Conservation (phyloP, 2,113 vertebrate species). For the Phalacrocorax brasilianus region DNA sequence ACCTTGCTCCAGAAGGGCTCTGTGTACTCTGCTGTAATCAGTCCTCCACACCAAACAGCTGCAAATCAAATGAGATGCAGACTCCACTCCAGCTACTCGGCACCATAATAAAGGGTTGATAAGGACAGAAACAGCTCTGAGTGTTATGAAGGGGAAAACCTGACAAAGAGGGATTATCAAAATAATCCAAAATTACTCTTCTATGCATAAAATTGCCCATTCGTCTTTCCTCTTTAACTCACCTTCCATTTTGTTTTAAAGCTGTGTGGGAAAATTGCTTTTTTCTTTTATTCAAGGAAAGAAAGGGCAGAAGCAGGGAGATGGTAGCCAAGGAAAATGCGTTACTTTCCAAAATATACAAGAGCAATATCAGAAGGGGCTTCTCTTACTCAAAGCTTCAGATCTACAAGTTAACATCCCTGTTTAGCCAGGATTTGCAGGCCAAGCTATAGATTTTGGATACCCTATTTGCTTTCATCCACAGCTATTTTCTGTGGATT, state of each 20-base stretch:
- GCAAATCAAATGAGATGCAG: background rate
- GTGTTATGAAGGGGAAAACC: background rate
- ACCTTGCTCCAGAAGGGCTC: background rate
- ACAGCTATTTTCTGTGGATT: background rate
- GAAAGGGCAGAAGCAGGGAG: background rate
- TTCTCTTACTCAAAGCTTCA: background rate
- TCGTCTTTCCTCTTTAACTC: background rate
- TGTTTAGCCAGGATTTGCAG: background rate
- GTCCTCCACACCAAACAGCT: background rate
- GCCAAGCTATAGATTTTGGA: background rate
- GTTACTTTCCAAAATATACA: background rate
- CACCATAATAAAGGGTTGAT: background rate
- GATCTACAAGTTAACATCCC: background rate
- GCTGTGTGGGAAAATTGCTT: rapidly evolving
- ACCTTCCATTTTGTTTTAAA: background rate
- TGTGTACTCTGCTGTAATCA: background rate
- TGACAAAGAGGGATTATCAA: background rate
- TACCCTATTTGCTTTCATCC: background rate
- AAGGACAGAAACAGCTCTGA: background rate
- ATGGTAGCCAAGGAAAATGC: background rate
- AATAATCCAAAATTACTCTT: background rate
- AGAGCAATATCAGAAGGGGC: background rate
- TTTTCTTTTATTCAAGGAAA: background rate
- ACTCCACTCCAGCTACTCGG: background rate
- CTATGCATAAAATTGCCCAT: background rate